These are phyloP conservation scores for Eristalis pertinax DNA, from an alignment of 2,888 invertebrate species.

Conservation along the genomic window DNA sequence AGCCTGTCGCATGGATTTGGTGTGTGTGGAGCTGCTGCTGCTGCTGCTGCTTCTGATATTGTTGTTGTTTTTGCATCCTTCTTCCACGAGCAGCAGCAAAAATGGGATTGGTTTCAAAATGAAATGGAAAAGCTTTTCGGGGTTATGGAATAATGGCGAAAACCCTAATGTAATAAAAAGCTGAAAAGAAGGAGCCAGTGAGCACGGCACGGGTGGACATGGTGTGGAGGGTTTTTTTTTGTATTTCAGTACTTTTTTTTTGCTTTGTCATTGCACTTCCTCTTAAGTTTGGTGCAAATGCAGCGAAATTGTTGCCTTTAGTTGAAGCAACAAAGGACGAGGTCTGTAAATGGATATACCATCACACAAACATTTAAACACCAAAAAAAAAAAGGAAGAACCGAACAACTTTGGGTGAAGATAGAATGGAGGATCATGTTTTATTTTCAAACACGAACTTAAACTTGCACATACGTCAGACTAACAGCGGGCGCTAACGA, in stretches of 20 bases:
- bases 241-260: constrained; percentile 1
- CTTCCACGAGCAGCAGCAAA: constrained; percentile 29
- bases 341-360: background rate
- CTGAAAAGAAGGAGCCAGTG: constrained; percentile 7
- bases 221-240: background rate
- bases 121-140: constrained; percentile 72
- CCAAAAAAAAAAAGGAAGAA: background rate
- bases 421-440: constrained; percentile 53
- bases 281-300: constrained; percentile 65
- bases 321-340: constrained; percentile 16
- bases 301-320: constrained; percentile 70
- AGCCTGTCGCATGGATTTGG: constrained; percentile 57
- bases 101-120: constrained; percentile 72
- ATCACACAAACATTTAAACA: background rate
- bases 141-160: constrained; percentile 72
- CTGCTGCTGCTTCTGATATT: background rate
- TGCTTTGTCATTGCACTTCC: constrained; percentile 68
- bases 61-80: constrained; percentile 34
- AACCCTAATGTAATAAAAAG: constrained; percentile 71
- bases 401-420: background rate
- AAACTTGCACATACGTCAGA: constrained; percentile 72
- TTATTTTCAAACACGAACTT: constrained; percentile 71
- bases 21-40: background rate
- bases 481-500: constrained; percentile 72
- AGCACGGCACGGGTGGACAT: background rate